Base-by-base conservation (phyloP, 2,113 vertebrate genomes). In the Apodemus speciosus region DNA sequence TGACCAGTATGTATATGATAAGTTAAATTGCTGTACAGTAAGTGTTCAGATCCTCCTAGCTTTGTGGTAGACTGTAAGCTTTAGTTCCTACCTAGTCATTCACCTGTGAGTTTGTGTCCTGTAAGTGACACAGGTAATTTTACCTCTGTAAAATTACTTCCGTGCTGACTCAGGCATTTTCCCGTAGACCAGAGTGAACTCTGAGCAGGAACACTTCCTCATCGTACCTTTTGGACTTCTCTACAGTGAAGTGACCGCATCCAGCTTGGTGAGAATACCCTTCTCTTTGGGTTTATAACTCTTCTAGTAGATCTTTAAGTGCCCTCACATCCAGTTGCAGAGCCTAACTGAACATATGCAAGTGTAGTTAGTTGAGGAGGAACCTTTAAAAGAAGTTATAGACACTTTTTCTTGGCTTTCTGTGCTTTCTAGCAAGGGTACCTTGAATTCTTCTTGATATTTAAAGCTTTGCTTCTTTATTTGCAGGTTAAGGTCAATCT, bases 161-260 rank as follows among this genome's bases (percentile, higher is more conserved):
- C 53, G 53, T 40, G 11, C 62, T 95, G 15, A 93, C 38, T n/a
- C 14, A 1, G 53, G 40, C 5, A 0, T 94, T 96, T 76, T 95
- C 92, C 64, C 66, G 18, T 97, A 99, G 99, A 98, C 99, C 96
- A 98, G 99, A 97, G 98, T 99, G 97, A 99, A 98, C 97, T 98
- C 99, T 0, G 99, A 99, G 73, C 98, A 99, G 97, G 99, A 99
- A 16, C 99, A 99, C 72, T 99, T 99, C 97, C 98, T 99, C 38
- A 99, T 99, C 93, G 99, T 99, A 92, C 99, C 99, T 30, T 99
- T 99, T 95, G 99, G 99, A 73, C 99, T 99, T 71, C 99, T 99
- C 73, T 99, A 99, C 98, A 99, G 99, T 95, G 99, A 99, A 97
- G 99, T 99, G 97, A 99, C 99, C 5, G 99, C 99, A 4, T 99